Evolutionary conservation across 2,888 invertebrate genomes (phyloP).

Genomic region (Microplitis deprimator): DNA sequence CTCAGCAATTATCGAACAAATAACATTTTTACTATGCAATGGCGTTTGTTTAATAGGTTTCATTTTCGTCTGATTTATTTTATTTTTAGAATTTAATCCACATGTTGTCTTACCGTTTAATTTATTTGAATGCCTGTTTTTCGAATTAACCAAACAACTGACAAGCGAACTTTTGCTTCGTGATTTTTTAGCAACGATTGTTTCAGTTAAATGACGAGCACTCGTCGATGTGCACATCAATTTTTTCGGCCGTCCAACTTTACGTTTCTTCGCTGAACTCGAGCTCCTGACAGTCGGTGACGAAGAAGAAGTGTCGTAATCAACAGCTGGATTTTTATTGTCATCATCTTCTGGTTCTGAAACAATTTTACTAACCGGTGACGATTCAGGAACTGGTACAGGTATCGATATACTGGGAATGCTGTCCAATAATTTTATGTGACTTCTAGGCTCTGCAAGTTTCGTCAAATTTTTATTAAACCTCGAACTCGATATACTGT

Average conservation of each 20-base stretch:
- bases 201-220: slow-evolving; percentile 79
- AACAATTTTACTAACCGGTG: slow-evolving; percentile 51
- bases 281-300: slow-evolving; percentile 57
- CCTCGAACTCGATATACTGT: slow-evolving; percentile 50
- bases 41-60: slow-evolving; percentile 66
- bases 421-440: slow-evolving; percentile 65
- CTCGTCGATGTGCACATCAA: slow-evolving; percentile 75
- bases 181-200: slow-evolving; percentile 87
- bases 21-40: slow-evolving; percentile 65
- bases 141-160: slow-evolving; percentile 78
- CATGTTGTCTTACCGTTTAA: slow-evolving; percentile 60
- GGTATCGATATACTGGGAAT: slow-evolving; percentile 65
- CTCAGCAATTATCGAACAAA: slow-evolving; percentile 67
- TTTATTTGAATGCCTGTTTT: slow-evolving; percentile 74
- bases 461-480: slow-evolving; percentile 67
- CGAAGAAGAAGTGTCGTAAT: slow-evolving; percentile 62
- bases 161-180: slow-evolving; percentile 80
- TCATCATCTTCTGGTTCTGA: slow-evolving; percentile 63
- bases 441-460: slow-evolving; percentile 64
- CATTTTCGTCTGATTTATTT: slow-evolving; percentile 58
- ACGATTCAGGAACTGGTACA: slow-evolving; percentile 58
- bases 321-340: slow-evolving; percentile 52
- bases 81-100: slow-evolving; percentile 57
- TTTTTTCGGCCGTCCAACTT: slow-evolving; percentile 86
- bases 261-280: slow-evolving; percentile 78